These are phyloP conservation scores for Colius striatus DNA, from an alignment of 2,113 vertebrate genomes.

Conservation along the genomic window DNA sequence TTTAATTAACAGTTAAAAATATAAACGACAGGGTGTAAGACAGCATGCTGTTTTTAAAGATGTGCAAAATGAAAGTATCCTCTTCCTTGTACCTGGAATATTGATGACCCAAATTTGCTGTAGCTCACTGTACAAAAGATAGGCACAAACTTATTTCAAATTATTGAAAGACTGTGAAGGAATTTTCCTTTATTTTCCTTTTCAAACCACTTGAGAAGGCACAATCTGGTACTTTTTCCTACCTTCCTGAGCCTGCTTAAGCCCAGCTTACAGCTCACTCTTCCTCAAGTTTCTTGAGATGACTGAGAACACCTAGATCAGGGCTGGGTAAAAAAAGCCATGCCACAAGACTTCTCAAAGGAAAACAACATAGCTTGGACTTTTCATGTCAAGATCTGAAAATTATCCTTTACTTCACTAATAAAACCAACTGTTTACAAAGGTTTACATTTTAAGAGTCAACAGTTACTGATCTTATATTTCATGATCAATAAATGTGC, in stretches of 20 bases:
- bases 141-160: not conserved
- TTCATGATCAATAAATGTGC: not conserved
- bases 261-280: not conserved
- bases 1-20: constrained; percentile 76
- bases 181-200: not conserved
- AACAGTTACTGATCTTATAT: not conserved
- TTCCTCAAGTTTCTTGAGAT: not conserved
- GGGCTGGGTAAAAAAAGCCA: not conserved
- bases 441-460: not conserved
- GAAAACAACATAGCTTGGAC: not conserved
- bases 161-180: not conserved
- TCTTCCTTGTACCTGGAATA: constrained; percentile 50
- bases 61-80: constrained; percentile 52
- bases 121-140: constrained; percentile 8
- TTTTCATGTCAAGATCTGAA: not conserved
- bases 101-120: constrained; percentile 63
- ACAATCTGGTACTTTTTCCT: not conserved
- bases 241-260: not conserved
- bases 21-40: constrained; percentile 65
- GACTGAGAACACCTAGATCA: not conserved
- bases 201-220: constrained; percentile 10
- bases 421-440: not conserved
- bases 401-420: not conserved
- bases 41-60: constrained; percentile 70
- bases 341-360: not conserved